These are phyloP conservation scores for Diabrotica undecimpunctata DNA, from an alignment of 1,140 invertebrate species.

Conservation along the genomic window DNA sequence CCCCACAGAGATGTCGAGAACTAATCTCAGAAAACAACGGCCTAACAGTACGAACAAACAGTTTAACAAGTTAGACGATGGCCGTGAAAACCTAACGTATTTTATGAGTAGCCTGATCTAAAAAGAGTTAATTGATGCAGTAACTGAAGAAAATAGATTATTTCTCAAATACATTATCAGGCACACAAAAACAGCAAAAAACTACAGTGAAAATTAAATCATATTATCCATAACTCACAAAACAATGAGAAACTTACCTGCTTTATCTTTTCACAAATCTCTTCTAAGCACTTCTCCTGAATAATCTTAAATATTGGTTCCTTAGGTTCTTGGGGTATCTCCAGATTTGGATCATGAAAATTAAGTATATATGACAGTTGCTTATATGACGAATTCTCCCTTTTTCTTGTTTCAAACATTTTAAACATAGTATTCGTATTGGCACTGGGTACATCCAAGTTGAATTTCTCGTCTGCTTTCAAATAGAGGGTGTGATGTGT, in stretches of 20 bases:
- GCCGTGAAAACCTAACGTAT: too few species aligned
- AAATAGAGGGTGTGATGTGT: conserved; percentile 53
- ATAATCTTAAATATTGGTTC: conserved; percentile 24
- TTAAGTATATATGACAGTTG: conserved; percentile 27
- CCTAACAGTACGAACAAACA: too few species aligned
- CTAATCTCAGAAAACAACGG: too few species aligned
- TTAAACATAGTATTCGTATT: not conserved
- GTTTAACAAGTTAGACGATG: too few species aligned
- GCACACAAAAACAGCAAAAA: too few species aligned
- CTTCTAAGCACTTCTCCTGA: conserved; percentile 21
- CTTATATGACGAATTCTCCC: conserved; percentile 4
- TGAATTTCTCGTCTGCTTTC: conserved; percentile 26
- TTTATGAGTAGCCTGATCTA: too few species aligned
- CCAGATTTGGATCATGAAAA: conserved; percentile 27
- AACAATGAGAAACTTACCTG: not conserved
- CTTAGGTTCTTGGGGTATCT: conserved; percentile 30
- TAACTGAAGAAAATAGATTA: too few species aligned
- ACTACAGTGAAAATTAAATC: too few species aligned
- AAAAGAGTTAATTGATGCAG: too few species aligned
- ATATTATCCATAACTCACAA: too few species aligned
- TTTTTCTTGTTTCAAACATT: conserved; percentile 19
- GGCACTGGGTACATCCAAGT: conserved; percentile 6
- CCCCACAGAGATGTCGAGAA: too few species aligned
- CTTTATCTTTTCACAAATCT: conserved; percentile 21
- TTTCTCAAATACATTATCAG: too few species aligned